Conservation (phyloP, 2,888 invertebrate genomes). For the Lacanobia wlatinum region DNA sequence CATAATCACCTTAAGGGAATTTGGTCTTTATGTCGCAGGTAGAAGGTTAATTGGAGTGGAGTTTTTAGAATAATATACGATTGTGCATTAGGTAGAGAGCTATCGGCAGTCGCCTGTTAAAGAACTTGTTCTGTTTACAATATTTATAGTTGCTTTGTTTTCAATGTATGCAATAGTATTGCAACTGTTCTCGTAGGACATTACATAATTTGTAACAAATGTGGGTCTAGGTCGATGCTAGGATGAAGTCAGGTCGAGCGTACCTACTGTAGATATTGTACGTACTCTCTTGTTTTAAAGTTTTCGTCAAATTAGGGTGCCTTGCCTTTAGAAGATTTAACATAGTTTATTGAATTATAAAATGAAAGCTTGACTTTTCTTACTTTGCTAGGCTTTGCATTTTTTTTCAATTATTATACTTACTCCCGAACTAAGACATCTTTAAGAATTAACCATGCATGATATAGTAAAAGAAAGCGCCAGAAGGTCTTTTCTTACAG, state of each 20-base stretch:
- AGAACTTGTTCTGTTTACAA: slow-evolving; percentile 41
- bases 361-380: neutral
- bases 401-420: neutral
- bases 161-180: slow-evolving; percentile 9
- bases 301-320: neutral
- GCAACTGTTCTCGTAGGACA: slow-evolving; percentile 4
- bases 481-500: neutral
- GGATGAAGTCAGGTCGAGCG: neutral
- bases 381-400: neutral
- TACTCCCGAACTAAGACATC: neutral
- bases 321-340: too few species aligned
- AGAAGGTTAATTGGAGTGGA: slow-evolving; percentile 14
- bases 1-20: slow-evolving; percentile 50
- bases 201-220: slow-evolving; percentile 25
- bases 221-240: slow-evolving; percentile 22
- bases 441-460: neutral
- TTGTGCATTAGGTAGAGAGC: slow-evolving; percentile 17
- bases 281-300: neutral
- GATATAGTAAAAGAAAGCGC: neutral
- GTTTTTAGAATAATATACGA: slow-evolving; percentile 11
- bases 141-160: slow-evolving; percentile 14
- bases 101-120: slow-evolving; percentile 33
- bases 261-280: neutral
- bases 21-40: slow-evolving; percentile 48
- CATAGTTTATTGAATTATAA: neutral